phyloP scores from a whole-genome alignment of 2,888 invertebrate genomes.

The Flabesymbios commensalis region DNA sequence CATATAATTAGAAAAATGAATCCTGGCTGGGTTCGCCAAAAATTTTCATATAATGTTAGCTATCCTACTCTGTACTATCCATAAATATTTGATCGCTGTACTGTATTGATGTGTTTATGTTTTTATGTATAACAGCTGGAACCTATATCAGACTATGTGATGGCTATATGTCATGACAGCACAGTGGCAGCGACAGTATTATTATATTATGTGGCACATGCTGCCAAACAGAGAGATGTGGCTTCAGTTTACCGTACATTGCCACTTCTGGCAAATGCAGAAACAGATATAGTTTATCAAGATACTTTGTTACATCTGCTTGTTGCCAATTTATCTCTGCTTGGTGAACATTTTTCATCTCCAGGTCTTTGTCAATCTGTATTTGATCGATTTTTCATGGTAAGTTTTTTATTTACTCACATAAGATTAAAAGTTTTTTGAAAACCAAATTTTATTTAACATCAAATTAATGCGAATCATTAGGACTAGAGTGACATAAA shows the following conservation, averaged over 20 bases:
- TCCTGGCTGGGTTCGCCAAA: no score
- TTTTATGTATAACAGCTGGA: slow-evolving; percentile 17
- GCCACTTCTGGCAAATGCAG: slow-evolving; percentile 82
- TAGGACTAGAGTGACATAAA: no score
- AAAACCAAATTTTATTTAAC: neutral
- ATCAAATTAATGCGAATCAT: neutral
- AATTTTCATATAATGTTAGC: neutral
- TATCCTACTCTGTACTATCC: neutral
- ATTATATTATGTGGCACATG: slow-evolving; percentile 28
- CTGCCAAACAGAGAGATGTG: slow-evolving; percentile 77
- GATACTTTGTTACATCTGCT: slow-evolving; percentile 93
- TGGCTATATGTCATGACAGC: slow-evolving; percentile 15
- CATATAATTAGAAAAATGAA: no score
- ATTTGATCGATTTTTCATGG: slow-evolving; percentile 94
- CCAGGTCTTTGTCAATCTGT: slow-evolving; percentile 94
- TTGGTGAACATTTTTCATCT: slow-evolving; percentile 89
- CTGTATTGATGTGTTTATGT: neutral
- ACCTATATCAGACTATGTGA: slow-evolving; percentile 17
- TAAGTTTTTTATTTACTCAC: slow-evolving; percentile 29
- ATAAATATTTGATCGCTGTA: neutral
- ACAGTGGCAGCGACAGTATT: slow-evolving; percentile 20
- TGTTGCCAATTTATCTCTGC: slow-evolving; percentile 80
- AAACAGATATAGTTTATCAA: slow-evolving; percentile 89
- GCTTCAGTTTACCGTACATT: slow-evolving; percentile 80
- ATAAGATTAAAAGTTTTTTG: neutral